These are phyloP conservation scores for Lepidotrigona ventralis DNA, from an alignment of 1,140 invertebrate genomes.

Conservation along the genomic window DNA sequence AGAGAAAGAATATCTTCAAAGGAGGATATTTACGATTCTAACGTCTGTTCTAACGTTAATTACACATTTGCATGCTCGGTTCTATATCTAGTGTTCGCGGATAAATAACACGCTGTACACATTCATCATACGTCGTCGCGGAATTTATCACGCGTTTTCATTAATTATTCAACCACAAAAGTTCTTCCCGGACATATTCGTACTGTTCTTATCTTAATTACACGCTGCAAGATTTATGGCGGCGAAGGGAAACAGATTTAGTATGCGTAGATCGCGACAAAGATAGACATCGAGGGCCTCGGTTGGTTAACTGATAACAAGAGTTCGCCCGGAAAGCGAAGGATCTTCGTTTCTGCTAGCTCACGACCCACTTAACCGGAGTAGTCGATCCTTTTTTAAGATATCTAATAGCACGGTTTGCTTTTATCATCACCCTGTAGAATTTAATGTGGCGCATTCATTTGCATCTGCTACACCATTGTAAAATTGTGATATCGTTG, in stretches of 20 bases:
- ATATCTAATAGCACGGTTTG: background rate
- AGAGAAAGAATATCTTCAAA: background rate
- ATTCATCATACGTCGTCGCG: conserved; percentile 5
- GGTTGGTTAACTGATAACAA: conserved; percentile 1
- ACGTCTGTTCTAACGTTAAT: conserved; percentile 6
- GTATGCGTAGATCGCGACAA: conserved; percentile 22
- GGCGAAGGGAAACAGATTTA: conserved; percentile 3
- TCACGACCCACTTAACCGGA: background rate
- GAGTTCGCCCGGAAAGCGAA: background rate
- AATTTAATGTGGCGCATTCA: conserved; percentile 20
- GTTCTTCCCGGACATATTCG: conserved; percentile 14
- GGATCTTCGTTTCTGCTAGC: background rate
- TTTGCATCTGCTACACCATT: background rate
- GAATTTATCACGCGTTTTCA: conserved; percentile 25
- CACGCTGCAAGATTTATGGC: conserved; percentile 28
- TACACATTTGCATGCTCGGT: conserved; percentile 23
- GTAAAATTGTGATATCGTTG: conserved; percentile 1
- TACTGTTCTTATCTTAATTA: conserved; percentile 41
- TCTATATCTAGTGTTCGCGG: background rate
- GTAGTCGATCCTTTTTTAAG: background rate
- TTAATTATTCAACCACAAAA: conserved; percentile 38
- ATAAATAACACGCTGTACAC: conserved; percentile 14
- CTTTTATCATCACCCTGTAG: conserved; percentile 2
- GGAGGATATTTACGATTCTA: background rate
- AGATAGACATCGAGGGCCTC: conserved; percentile 10